Percentiles rank a stretch among this genome's conserved stretches.
Evolutionary conservation across 2,888 invertebrate genomes (phyloP).

Genomic region (Troilus luridus): DNA sequence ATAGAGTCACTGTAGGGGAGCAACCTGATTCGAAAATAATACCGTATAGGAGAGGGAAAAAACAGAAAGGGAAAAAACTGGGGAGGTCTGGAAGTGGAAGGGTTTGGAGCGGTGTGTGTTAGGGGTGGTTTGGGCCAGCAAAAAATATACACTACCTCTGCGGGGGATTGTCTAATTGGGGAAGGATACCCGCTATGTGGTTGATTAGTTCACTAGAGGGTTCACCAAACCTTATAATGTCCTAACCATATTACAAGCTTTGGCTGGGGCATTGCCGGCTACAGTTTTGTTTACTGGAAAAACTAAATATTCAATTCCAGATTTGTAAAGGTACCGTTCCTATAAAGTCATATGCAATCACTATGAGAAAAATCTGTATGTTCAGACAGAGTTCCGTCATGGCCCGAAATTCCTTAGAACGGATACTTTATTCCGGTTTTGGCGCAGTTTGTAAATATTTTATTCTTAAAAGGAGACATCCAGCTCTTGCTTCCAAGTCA

Average conservation of each 20-base stretch:
- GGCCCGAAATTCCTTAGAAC: too few species aligned
- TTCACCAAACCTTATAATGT: neutral
- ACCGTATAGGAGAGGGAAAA: slow-evolving; percentile 3
- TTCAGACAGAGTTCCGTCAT: too few species aligned
- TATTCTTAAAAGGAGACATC: too few species aligned
- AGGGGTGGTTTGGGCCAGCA: slow-evolving; percentile 18
- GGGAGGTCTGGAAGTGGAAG: neutral
- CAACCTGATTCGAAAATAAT: slow-evolving; percentile 45
- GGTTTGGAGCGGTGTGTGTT: neutral
- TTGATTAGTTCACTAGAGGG: neutral
- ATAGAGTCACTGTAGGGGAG: slow-evolving; percentile 45
- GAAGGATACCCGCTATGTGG: neutral
- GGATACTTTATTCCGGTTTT: too few species aligned
- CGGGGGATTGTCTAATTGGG: slow-evolving; percentile 41
- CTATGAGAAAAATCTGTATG: too few species aligned
- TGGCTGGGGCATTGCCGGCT: neutral
- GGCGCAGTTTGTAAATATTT: too few species aligned
- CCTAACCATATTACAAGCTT: neutral
- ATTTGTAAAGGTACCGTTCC: too few species aligned
- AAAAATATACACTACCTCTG: slow-evolving; percentile 25
- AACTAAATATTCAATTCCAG: too few species aligned
- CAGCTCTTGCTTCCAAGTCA: too few species aligned
- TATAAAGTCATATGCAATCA: too few species aligned
- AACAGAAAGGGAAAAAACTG: slow-evolving; percentile 28
- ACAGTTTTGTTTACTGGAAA: too few species aligned